Conservation (phyloP, 2,888 invertebrate genomes). For the Nasonia oneida region DNA sequence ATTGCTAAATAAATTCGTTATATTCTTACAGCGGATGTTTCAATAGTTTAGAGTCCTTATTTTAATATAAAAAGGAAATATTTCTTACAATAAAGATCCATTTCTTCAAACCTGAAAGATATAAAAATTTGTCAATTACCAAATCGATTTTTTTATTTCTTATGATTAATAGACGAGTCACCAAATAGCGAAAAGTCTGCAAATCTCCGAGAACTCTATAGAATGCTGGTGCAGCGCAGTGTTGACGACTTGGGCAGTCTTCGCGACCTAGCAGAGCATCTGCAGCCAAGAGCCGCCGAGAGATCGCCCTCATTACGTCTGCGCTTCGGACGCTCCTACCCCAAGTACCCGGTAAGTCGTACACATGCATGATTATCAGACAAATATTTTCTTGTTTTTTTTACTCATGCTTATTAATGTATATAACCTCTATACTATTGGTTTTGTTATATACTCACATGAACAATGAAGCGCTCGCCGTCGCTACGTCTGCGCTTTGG, state of each 20-base stretch:
- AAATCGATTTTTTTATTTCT: background rate
- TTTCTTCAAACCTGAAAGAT: background rate
- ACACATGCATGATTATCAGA: too few species aligned
- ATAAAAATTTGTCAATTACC: background rate
- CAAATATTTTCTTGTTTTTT: too few species aligned
- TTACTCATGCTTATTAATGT: too few species aligned
- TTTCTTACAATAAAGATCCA: too few species aligned
- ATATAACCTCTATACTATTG: background rate
- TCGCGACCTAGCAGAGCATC: constrained; percentile 68
- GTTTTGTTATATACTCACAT: background rate
- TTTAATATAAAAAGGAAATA: too few species aligned
- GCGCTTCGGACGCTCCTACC: constrained; percentile 74
- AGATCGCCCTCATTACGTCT: constrained; percentile 74
- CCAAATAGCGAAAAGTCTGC: constrained; percentile 63
- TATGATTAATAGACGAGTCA: constrained; percentile 65
- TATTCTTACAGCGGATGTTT: too few species aligned
- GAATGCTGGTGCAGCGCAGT: constrained; percentile 68
- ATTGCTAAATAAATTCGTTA: too few species aligned
- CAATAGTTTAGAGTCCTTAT: too few species aligned
- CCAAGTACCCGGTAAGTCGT: constrained; percentile 66
- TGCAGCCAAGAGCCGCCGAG: constrained; percentile 74
- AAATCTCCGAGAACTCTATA: constrained; percentile 71
- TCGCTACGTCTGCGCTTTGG: constrained; percentile 74
- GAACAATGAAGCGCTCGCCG: constrained; percentile 70
- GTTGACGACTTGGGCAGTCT: constrained; percentile 63